phyloP scores from a whole-genome alignment of 1,140 invertebrate species.

The Apolygus lucorum region DNA sequence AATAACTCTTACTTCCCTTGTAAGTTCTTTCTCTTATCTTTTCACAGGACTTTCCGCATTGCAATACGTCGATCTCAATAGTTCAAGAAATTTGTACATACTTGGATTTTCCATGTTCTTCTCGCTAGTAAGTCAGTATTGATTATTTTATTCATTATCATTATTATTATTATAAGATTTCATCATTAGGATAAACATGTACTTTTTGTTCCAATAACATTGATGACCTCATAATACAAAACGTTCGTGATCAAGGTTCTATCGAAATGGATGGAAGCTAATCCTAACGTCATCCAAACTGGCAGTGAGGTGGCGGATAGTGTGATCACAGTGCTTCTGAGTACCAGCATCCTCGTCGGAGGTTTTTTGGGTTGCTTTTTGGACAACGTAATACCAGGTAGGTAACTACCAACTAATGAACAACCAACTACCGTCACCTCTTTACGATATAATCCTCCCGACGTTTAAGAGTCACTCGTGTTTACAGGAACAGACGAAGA shows the following conservation, averaged over 20 bases:
- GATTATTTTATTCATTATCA: neutral
- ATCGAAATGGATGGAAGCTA: slow-evolving; percentile 62
- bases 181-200: neutral
- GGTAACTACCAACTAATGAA: too few relatives aligned
- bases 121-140: slow-evolving; percentile 58
- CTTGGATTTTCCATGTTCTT: slow-evolving; percentile 82
- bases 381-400: slow-evolving; percentile 80
- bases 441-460: too few relatives aligned
- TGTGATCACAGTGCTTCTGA: slow-evolving; percentile 66
- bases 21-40: too few relatives aligned
- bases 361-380: slow-evolving; percentile 68
- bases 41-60: slow-evolving; percentile 62
- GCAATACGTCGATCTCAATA: slow-evolving; percentile 73
- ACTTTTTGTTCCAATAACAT: too few relatives aligned
- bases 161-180: slow-evolving; percentile 18
- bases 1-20: too few relatives aligned
- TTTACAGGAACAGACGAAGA: slow-evolving; percentile 55
- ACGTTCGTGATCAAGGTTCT: slow-evolving; percentile 43
- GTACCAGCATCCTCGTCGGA: slow-evolving; percentile 76
- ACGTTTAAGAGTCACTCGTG: too few relatives aligned
- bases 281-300: slow-evolving; percentile 57
- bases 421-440: too few relatives aligned
- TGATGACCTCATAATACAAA: too few relatives aligned
- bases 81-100: slow-evolving; percentile 74
- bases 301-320: slow-evolving; percentile 61